These are phyloP conservation scores for Euplagia quadripunctaria DNA, from an alignment of 2,888 invertebrate species.

Conservation along the genomic window DNA sequence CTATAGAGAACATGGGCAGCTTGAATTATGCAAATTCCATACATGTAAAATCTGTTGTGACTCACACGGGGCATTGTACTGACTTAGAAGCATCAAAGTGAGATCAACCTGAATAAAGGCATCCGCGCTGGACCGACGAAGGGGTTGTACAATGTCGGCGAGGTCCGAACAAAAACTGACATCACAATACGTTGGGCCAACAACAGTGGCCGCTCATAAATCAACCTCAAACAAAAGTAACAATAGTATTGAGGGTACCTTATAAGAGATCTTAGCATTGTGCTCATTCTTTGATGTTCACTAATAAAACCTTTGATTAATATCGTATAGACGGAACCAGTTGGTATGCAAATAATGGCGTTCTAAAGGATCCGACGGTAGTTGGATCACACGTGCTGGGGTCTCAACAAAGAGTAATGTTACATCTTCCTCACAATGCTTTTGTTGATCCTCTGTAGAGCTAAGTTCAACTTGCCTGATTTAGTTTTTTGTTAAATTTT, in stretches of 20 bases:
- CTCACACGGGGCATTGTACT: constrained; percentile 76
- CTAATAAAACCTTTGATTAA: constrained; percentile 88
- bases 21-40: constrained; percentile 61
- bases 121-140: constrained; percentile 79
- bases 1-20: constrained; percentile 32
- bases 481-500: constrained; percentile 52
- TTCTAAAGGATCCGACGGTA: constrained; percentile 78
- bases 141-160: constrained; percentile 86
- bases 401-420: constrained; percentile 78
- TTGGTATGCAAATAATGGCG: constrained; percentile 85
- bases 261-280: constrained; percentile 87
- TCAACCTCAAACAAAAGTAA: constrained; percentile 87
- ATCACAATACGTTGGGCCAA: constrained; percentile 85
- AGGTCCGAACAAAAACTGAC: constrained; percentile 86
- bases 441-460: constrained; percentile 65
- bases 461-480: constrained; percentile 56
- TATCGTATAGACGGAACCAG: constrained; percentile 86
- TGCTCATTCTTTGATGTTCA: constrained; percentile 87
- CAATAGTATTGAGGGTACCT: constrained; percentile 87
- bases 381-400: constrained; percentile 84
- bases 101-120: constrained; percentile 84
- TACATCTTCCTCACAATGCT: constrained; percentile 79
- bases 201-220: constrained; percentile 87
- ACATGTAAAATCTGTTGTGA: constrained; percentile 63
- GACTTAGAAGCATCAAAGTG: constrained; percentile 83